These are phyloP conservation scores for Criorhina ranunculi DNA, from an alignment of 2,888 invertebrate genomes.

Conservation along the genomic window DNA sequence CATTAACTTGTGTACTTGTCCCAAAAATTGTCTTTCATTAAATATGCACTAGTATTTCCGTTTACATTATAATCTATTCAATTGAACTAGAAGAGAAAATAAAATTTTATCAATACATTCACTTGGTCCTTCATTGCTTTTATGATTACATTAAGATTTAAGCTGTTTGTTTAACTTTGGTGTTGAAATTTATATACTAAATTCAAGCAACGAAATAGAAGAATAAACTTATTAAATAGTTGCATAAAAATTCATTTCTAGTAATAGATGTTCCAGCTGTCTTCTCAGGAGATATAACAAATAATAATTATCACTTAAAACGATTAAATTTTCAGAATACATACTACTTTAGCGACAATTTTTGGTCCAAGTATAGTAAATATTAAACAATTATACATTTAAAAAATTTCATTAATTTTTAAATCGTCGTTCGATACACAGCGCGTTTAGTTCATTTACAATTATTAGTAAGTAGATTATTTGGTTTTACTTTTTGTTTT, in stretches of 20 bases:
- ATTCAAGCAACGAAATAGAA: too few relatives aligned
- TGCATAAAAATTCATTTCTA: too few relatives aligned
- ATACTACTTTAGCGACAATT: constrained; percentile 39
- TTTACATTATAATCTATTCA: not conserved
- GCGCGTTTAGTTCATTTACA: constrained; percentile 58
- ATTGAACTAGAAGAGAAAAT: not conserved
- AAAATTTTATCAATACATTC: constrained; percentile 4
- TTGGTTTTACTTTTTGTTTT: constrained; percentile 23
- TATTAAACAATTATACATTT: constrained; percentile 33
- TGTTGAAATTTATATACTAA: not conserved
- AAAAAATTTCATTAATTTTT: constrained; percentile 28
- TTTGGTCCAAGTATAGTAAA: constrained; percentile 28
- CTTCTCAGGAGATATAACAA: not conserved
- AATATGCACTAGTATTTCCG: constrained; percentile 16
- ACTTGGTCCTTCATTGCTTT: constrained; percentile 22
- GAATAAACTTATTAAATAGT: too few relatives aligned
- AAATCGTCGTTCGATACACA: constrained; percentile 69
- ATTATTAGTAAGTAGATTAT: constrained; percentile 42
- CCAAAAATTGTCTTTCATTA: constrained; percentile 15
- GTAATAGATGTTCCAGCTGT: not conserved
- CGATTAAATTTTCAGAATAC: not conserved
- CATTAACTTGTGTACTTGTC: constrained; percentile 13
- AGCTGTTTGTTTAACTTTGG: not conserved
- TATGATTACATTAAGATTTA: constrained; percentile 9
- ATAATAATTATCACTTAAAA: not conserved